Conservation (phyloP, 2,888 invertebrate genomes). For the Apoda limacodes region DNA sequence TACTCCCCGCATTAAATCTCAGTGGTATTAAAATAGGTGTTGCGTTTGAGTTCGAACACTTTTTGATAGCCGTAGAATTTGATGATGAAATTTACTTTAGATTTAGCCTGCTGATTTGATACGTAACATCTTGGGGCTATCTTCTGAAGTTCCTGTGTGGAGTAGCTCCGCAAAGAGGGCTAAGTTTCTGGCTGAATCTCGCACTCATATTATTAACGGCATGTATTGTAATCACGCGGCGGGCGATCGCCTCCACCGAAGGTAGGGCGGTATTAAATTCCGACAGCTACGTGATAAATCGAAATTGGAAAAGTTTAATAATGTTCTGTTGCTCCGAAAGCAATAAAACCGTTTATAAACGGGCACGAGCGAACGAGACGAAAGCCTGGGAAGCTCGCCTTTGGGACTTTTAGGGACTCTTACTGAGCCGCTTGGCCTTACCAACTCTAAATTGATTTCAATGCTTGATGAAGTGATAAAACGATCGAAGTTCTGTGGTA, state of each 20-base stretch:
- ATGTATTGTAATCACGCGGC: slow-evolving; percentile 70
- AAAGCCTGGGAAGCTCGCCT: slow-evolving; percentile 62
- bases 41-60: no score
- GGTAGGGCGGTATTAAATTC: slow-evolving; percentile 71
- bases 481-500: no score
- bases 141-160: no score
- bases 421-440: slow-evolving; percentile 54
- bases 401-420: slow-evolving; percentile 65
- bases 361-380: slow-evolving; percentile 68
- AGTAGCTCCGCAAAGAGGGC: no score
- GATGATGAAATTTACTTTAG: no score
- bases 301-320: slow-evolving; percentile 72
- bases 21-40: no score
- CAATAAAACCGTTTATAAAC: slow-evolving; percentile 72
- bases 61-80: no score
- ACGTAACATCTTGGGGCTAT: no score
- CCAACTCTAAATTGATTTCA: slow-evolving; percentile 58
- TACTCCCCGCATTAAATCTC: no score
- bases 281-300: slow-evolving; percentile 72
- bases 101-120: no score
- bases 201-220: slow-evolving; percentile 67
- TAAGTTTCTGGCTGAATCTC: no score
- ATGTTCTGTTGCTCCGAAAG: slow-evolving; percentile 71
- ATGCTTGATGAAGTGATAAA: slow-evolving; percentile 58
- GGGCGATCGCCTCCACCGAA: slow-evolving; percentile 68